A percentile compares a stretch with the other conserved stretches of the same genome.
Conservation (phyloP, 2,797 vertebrate species). For the Geotrypetes seraphini region DNA sequence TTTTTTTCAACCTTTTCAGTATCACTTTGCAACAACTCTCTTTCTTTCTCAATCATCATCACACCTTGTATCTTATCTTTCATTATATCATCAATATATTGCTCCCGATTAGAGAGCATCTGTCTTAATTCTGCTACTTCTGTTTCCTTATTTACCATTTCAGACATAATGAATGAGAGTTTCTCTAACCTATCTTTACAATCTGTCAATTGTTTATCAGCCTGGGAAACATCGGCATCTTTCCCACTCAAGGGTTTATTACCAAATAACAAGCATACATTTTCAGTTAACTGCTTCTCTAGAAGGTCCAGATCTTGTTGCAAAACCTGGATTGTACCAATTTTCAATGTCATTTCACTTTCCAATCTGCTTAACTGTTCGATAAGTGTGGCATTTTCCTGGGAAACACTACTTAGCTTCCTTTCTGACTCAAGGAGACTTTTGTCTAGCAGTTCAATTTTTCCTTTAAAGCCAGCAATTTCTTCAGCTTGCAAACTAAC, state of each 20-base stretch:
- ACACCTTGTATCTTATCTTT: constrained; percentile 20
- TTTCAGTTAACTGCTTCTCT: constrained; percentile 55
- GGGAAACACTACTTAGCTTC: constrained; percentile 58
- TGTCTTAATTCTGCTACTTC: constrained; percentile 44
- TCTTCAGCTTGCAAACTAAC: constrained; percentile 77
- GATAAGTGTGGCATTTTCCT: constrained; percentile 51
- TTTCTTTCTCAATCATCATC: constrained; percentile 33
- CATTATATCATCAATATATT: constrained; percentile 35
- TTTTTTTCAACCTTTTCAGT: constrained; percentile 40
- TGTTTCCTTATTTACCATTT: constrained; percentile 54
- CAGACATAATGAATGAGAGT: constrained; percentile 36
- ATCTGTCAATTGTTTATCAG: constrained; percentile 24
- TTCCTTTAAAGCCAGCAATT: constrained; percentile 53
- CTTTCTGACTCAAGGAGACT: constrained; percentile 64
- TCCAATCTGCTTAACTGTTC: constrained; percentile 55
- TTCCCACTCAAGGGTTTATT: constrained; percentile 52
- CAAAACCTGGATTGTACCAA: constrained; percentile 60
- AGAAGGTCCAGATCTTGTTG: constrained; percentile 63
- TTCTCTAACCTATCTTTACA: constrained; percentile 58
- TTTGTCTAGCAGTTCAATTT: constrained; percentile 56
- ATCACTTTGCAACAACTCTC: constrained; percentile 35
- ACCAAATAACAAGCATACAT: constrained; percentile 42
- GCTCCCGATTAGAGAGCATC: constrained; percentile 48
- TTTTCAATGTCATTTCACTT: constrained; percentile 60
- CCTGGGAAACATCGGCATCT: constrained; percentile 32